Evolutionary conservation across 2,888 invertebrate genomes (phyloP).

Genomic region (Smittia sp.): DNA sequence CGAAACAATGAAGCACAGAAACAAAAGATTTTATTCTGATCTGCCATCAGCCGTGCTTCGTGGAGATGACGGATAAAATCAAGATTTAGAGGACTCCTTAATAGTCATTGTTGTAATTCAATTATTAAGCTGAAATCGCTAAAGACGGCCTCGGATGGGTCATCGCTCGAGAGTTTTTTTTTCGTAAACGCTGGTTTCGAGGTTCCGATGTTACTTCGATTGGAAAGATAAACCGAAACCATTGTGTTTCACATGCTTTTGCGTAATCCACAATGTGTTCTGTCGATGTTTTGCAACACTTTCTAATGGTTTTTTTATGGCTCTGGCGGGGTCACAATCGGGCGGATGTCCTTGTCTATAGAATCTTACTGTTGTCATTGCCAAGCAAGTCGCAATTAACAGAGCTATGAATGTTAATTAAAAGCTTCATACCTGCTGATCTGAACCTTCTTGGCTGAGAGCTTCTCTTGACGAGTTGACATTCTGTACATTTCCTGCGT

Average conservation of each 20-base stretch:
- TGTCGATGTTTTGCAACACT: constrained; percentile 34
- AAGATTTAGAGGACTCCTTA: too few relatives aligned
- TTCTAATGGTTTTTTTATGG: constrained; percentile 34
- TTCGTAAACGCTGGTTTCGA: constrained; percentile 22
- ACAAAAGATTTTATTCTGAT: too few relatives aligned
- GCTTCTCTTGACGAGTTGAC: constrained; percentile 68
- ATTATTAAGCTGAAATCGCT: too few relatives aligned
- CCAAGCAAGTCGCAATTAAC: constrained; percentile 9
- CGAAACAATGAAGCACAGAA: too few relatives aligned
- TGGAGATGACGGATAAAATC: too few relatives aligned
- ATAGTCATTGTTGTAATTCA: too few relatives aligned
- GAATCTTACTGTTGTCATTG: constrained; percentile 29
- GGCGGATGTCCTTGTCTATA: constrained; percentile 29
- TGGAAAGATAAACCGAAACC: constrained; percentile 42
- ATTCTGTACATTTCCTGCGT: constrained; percentile 26
- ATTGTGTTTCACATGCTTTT: constrained; percentile 31
- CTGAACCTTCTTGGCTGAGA: constrained; percentile 70
- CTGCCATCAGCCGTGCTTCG: too few relatives aligned
- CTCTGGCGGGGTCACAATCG: not conserved
- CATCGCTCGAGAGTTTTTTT: not conserved
- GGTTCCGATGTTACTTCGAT: constrained; percentile 42
- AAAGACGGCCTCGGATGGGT: not conserved
- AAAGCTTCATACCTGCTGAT: constrained; percentile 62
- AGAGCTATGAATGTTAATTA: constrained; percentile 42
- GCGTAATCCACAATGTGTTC: not conserved